These are phyloP conservation scores for Mechanitis mazaeus DNA, from an alignment of 2,888 invertebrate species.

Conservation along the genomic window DNA sequence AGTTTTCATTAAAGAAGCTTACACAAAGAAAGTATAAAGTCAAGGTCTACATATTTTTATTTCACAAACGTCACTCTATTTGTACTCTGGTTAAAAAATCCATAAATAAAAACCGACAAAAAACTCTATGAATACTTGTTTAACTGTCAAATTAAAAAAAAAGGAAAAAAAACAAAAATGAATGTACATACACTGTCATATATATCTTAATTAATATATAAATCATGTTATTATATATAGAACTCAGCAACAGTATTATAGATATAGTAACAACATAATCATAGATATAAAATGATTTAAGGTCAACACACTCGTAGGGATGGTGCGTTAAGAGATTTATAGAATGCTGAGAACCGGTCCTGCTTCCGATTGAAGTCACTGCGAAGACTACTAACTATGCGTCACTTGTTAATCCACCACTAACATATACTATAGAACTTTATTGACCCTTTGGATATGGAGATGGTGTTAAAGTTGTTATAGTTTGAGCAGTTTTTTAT, in stretches of 20 bases:
- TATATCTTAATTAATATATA: too few species aligned
- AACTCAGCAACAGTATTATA: not conserved
- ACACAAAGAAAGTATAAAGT: too few species aligned
- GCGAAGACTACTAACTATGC: conserved; percentile 25
- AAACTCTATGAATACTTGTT: not conserved
- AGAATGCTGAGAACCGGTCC: conserved; percentile 61
- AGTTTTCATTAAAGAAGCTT: too few species aligned
- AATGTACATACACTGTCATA: too few species aligned
- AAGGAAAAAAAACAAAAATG: too few species aligned
- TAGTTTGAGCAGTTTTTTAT: conserved; percentile 12
- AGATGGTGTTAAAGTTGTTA: not conserved
- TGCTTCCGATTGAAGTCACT: conserved; percentile 51
- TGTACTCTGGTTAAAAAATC: too few species aligned
- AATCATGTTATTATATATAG: too few species aligned
- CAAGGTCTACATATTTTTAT: too few species aligned
- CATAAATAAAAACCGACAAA: too few species aligned
- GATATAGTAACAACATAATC: not conserved
- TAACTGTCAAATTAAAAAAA: not conserved
- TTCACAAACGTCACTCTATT: too few species aligned
- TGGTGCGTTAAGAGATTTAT: conserved; percentile 45
- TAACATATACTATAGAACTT: conserved; percentile 10
- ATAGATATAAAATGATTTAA: conserved; percentile 16
- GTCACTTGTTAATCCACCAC: conserved; percentile 26
- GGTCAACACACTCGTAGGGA: conserved; percentile 38
- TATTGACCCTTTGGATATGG: not conserved